These are phyloP conservation scores for Zenarchopterus dispar DNA, from an alignment of 2,797 vertebrate genomes.

Conservation along the genomic window DNA sequence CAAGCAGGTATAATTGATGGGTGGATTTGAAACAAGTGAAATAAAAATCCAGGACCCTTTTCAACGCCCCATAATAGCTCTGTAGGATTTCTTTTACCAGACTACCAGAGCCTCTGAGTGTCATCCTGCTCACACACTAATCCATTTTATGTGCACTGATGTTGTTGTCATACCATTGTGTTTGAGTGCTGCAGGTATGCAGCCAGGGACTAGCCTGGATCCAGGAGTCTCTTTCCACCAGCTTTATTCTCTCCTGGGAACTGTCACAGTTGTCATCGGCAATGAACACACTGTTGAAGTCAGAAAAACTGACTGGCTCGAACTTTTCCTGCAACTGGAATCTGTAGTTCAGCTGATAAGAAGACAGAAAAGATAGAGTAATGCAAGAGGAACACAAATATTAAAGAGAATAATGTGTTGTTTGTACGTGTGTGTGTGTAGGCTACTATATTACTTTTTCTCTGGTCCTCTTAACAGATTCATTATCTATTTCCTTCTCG, in stretches of 20 bases:
- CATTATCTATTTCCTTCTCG: slow-evolving; percentile 90
- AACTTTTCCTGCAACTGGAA: slow-evolving; percentile 81
- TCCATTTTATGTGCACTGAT: slow-evolving; percentile 24
- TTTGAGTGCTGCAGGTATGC: slow-evolving; percentile 84
- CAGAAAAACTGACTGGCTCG: slow-evolving; percentile 80
- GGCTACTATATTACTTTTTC: slow-evolving; percentile 76
- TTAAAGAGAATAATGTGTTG: neutral
- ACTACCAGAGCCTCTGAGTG: neutral
- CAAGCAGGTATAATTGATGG: too few species aligned
- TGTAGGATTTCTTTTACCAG: neutral
- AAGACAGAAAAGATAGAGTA: slow-evolving; percentile 6
- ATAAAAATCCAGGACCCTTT: neutral
- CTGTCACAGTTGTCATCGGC: slow-evolving; percentile 82
- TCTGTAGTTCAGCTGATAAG: slow-evolving; percentile 81
- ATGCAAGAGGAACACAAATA: neutral
- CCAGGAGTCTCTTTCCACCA: slow-evolving; percentile 82
- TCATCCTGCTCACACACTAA: neutral
- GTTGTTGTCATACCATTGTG: slow-evolving; percentile 81
- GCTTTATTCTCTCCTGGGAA: slow-evolving; percentile 84
- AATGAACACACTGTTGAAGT: slow-evolving; percentile 74
- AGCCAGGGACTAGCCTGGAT: slow-evolving; percentile 79
- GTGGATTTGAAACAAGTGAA: neutral
- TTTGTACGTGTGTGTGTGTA: neutral
- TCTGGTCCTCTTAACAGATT: slow-evolving; percentile 79
- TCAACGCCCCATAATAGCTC: too few species aligned